Conservation (phyloP, 2,888 invertebrate genomes). For the Trissolcus brochymenae region DNA sequence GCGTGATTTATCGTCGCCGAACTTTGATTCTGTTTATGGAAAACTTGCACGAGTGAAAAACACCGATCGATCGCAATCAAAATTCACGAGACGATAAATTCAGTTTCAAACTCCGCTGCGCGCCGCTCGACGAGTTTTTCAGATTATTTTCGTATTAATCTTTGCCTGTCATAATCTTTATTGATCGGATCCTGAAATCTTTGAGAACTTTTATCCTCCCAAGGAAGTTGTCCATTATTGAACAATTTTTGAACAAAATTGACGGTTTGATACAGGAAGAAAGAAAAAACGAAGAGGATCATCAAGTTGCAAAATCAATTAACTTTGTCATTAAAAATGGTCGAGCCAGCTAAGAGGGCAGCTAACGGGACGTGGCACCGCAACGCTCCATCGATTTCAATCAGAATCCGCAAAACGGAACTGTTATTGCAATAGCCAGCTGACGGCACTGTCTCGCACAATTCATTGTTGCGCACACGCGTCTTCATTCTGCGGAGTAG, state of each 20-base stretch:
- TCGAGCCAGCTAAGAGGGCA: no score
- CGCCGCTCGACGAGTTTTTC: background rate
- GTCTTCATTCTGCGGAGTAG: constrained; percentile 29
- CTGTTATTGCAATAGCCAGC: constrained; percentile 20
- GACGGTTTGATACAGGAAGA: no score
- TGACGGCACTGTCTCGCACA: constrained; percentile 29
- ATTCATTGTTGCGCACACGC: constrained; percentile 27
- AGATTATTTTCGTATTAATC: no score
- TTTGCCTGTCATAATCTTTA: no score
- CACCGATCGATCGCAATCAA: background rate
- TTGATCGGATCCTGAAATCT: no score
- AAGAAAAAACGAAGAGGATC: no score
- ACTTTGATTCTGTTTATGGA: constrained; percentile 21
- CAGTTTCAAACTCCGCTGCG: background rate
- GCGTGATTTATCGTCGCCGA: constrained; percentile 4
- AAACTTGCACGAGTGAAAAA: constrained; percentile 6
- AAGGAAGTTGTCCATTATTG: no score
- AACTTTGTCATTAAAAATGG: no score
- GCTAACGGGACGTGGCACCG: constrained; percentile 33
- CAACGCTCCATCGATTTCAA: constrained; percentile 48
- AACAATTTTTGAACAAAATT: no score
- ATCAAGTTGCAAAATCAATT: no score
- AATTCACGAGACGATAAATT: constrained; percentile 1
- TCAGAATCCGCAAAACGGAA: constrained; percentile 45
- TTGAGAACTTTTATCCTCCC: no score